Conservation (phyloP, 2,113 vertebrate species). For the Eudorcas thomsonii region DNA sequence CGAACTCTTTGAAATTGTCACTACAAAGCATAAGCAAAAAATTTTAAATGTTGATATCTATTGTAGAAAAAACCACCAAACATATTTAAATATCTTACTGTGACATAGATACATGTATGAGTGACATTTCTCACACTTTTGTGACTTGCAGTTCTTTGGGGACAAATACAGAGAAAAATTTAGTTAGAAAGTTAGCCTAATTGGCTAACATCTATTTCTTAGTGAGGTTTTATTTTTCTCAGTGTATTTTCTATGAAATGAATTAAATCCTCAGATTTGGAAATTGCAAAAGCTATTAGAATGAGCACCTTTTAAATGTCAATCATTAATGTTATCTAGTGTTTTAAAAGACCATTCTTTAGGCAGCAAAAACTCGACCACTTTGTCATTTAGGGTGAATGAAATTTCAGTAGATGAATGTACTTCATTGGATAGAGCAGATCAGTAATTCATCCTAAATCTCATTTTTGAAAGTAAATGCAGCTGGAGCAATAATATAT, state of each 20-base stretch:
- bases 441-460: conserved; percentile 44
- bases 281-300: not conserved
- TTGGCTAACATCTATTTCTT: not conserved
- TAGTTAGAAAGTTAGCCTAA: not conserved
- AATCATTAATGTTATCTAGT: not conserved
- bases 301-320: not conserved
- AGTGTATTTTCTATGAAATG: not conserved
- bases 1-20: not conserved
- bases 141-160: not conserved
- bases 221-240: not conserved
- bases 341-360: not conserved
- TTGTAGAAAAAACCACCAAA: not conserved
- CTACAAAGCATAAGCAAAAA: not conserved
- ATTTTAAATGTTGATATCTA: not conserved
- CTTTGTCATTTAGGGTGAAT: not conserved
- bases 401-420: conserved; percentile 23
- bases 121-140: not conserved
- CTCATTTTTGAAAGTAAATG: conserved; percentile 55
- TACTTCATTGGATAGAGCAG: not conserved
- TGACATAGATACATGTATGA: not conserved
- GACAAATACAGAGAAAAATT: not conserved
- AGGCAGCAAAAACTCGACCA: not conserved
- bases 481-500: conserved; percentile 19
- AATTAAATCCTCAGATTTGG: not conserved
- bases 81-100: not conserved